Conservation (phyloP, 64 coral and sea anemone genomes). For the Actinia equina region DNA sequence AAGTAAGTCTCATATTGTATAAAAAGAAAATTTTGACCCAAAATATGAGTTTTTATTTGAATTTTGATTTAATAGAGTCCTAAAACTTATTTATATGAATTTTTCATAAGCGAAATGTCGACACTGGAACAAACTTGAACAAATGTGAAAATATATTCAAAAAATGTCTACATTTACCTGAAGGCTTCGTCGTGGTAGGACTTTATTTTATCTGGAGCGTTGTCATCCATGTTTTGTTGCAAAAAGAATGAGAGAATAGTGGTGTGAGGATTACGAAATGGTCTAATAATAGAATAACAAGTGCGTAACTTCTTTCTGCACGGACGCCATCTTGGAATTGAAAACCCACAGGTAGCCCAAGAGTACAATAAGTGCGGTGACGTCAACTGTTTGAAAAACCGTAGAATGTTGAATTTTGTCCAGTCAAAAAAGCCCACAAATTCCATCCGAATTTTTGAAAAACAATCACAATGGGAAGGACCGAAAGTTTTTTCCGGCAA, state of each 20-base stretch:
- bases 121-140: background rate
- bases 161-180: constrained; percentile 35
- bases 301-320: background rate
- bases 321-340: background rate
- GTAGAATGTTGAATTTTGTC: no score
- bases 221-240: constrained; percentile 55
- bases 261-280: constrained; percentile 27
- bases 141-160: background rate
- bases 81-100: no score
- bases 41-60: no score
- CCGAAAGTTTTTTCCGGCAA: no score
- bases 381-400: no score
- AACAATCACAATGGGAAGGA: no score
- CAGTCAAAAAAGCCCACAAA: no score
- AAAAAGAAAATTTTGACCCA: no score
- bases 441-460: no score
- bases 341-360: background rate
- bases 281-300: constrained; percentile 31
- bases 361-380: background rate
- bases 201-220: constrained; percentile 60
- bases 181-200: constrained; percentile 81
- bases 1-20: no score
- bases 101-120: background rate
- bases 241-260: background rate
- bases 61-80: no score